A percentile compares a stretch with the other conserved stretches of the same genome.
Evolutionary conservation across 2,113 vertebrate species (phyloP).

Genomic region (Anoura caudifer): DNA sequence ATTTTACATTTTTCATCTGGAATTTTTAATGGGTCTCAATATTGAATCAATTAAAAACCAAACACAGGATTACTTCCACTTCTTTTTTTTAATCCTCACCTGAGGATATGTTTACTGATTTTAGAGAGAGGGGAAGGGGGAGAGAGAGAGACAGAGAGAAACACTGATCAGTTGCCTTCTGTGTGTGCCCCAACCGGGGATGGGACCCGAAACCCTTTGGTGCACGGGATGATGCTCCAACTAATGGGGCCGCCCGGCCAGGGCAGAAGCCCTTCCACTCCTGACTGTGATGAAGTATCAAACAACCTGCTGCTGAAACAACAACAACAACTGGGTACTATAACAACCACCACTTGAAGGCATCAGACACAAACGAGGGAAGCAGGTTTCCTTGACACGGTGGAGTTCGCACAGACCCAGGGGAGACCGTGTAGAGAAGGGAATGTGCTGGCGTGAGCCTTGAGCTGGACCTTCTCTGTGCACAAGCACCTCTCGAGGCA

Average conservation of each 20-base stretch:
- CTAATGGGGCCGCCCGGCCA: too few species aligned
- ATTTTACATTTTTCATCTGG: not conserved
- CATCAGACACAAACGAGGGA: not conserved
- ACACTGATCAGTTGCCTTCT: too few species aligned
- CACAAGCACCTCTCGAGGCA: too few species aligned
- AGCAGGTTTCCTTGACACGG: not conserved
- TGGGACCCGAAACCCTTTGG: too few species aligned
- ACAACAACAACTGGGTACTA: not conserved
- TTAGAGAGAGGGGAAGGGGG: too few species aligned
- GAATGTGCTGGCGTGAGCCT: accelerated
- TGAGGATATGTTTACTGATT: too few species aligned
- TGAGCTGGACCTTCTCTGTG: not conserved
- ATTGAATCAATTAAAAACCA: not conserved
- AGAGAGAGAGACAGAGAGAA: too few species aligned
- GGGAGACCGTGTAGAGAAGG: not conserved
- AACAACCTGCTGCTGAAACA: not conserved
- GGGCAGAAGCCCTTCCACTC: not conserved
- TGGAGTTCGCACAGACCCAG: not conserved
- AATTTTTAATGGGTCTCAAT: not conserved
- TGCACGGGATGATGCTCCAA: too few species aligned
- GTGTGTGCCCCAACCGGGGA: too few species aligned
- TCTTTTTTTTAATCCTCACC: too few species aligned
- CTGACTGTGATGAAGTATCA: not conserved
- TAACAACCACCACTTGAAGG: not conserved
- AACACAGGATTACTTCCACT: not conserved